These are phyloP conservation scores for Ooceraea biroi DNA, from an alignment of 1,140 invertebrate genomes.

Conservation along the genomic window DNA sequence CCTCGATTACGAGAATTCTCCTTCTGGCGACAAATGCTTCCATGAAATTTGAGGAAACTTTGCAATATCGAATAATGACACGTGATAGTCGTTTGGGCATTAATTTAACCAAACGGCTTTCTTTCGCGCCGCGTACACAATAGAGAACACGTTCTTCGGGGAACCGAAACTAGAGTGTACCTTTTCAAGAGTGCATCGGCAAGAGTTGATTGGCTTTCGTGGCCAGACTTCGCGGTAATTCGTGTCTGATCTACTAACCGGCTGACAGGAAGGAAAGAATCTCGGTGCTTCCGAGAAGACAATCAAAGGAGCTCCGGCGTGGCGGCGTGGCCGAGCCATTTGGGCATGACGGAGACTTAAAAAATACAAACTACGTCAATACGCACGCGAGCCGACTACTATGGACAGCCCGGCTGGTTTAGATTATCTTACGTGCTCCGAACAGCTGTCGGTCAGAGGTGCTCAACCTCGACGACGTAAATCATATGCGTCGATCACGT, in stretches of 20 bases:
- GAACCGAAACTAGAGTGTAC: constrained; percentile 28
- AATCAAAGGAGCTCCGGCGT: constrained; percentile 79
- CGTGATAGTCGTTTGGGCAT: not conserved
- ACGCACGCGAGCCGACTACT: constrained; percentile 74
- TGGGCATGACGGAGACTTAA: constrained; percentile 75
- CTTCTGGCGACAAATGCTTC: not conserved
- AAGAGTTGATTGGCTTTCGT: constrained; percentile 42
- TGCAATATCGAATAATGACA: not conserved
- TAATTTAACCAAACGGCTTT: constrained; percentile 48
- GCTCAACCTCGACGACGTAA: constrained; percentile 75
- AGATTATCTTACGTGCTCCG: constrained; percentile 79
- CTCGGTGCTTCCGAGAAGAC: constrained; percentile 81
- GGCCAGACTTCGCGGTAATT: constrained; percentile 74
- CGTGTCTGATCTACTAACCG: constrained; percentile 76
- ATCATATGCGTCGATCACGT: constrained; percentile 4
- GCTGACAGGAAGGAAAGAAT: constrained; percentile 76
- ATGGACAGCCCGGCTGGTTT: constrained; percentile 61
- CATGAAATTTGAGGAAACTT: constrained; percentile 25
- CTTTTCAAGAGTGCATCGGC: constrained; percentile 47
- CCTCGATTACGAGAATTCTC: not conserved
- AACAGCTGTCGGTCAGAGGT: constrained; percentile 83
- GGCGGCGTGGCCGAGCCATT: constrained; percentile 67
- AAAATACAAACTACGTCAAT: constrained; percentile 76
- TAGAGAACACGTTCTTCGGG: constrained; percentile 36
- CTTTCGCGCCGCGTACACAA: constrained; percentile 44